phyloP scores from a whole-genome alignment of 2,888 invertebrate species.

The Caenorhabditis plicata region DNA sequence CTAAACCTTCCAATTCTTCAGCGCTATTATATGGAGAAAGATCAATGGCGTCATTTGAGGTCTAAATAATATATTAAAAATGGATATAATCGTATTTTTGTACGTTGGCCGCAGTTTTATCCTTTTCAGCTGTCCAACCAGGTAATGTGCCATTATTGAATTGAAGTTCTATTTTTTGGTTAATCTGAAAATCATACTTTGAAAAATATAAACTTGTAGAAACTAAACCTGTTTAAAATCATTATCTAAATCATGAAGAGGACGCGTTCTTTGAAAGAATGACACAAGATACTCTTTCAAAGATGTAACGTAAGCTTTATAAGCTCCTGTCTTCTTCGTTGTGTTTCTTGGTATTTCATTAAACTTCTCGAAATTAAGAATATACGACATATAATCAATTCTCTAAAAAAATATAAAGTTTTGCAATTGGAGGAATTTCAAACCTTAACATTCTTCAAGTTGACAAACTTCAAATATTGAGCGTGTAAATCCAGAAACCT shows the following conservation, averaged over 20 bases:
- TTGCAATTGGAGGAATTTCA: slow-evolving; percentile 8
- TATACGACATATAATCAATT: slow-evolving; percentile 90
- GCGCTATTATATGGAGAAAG: slow-evolving; percentile 95
- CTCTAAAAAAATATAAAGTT: slow-evolving; percentile 52
- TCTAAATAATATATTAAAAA: neutral
- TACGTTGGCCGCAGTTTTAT: slow-evolving; percentile 46
- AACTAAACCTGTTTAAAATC: slow-evolving; percentile 35
- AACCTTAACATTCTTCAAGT: slow-evolving; percentile 91
- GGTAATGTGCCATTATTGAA: slow-evolving; percentile 88
- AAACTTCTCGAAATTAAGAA: slow-evolving; percentile 89
- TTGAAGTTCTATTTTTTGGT: slow-evolving; percentile 74
- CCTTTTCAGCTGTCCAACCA: slow-evolving; percentile 78
- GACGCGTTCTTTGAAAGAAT: slow-evolving; percentile 58
- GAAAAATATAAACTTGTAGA: too few relatives aligned
- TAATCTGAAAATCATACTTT: slow-evolving; percentile 7
- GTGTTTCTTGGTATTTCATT: slow-evolving; percentile 84
- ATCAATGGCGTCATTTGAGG: slow-evolving; percentile 80
- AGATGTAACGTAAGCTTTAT: slow-evolving; percentile 75
- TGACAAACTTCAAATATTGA: slow-evolving; percentile 91
- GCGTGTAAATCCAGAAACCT: slow-evolving; percentile 92
- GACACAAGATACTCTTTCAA: slow-evolving; percentile 68
- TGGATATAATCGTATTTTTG: neutral
- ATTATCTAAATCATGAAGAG: slow-evolving; percentile 50
- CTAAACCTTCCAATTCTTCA: slow-evolving; percentile 93
- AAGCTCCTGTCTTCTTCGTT: slow-evolving; percentile 69